phyloP scores from a whole-genome alignment of 2,888 invertebrate species.

The Pyrocoelia pectoralis region DNA sequence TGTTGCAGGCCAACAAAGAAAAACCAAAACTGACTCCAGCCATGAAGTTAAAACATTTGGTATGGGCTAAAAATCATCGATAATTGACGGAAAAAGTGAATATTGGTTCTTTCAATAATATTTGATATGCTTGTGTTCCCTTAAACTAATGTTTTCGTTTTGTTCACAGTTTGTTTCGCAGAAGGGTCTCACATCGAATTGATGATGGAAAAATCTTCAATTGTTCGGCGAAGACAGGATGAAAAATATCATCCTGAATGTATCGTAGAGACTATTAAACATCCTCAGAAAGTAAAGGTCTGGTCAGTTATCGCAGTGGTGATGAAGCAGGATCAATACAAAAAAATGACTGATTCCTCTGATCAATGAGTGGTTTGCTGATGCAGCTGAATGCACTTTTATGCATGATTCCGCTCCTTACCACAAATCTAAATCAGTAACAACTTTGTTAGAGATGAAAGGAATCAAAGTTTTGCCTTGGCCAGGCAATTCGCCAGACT shows the following conservation, averaged over 20 bases:
- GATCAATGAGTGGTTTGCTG: not conserved
- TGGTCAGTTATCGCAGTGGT: slow-evolving; percentile 3
- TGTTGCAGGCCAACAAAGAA: slow-evolving; percentile 30
- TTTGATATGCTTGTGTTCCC: not conserved
- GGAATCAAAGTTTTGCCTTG: not conserved
- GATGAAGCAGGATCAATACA: not conserved
- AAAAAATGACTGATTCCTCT: not conserved
- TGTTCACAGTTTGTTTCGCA: not conserved
- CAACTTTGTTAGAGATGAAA: not conserved
- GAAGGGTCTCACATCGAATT: not conserved
- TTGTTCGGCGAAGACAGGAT: no score
- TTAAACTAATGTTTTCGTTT: slow-evolving; percentile 1
- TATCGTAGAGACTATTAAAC: no score
- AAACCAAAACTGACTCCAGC: slow-evolving; percentile 32
- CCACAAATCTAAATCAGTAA: no score
- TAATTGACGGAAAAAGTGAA: slow-evolving; percentile 6
- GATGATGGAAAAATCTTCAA: no score
- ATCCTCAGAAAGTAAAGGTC: not conserved
- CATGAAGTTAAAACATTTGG: slow-evolving; percentile 22
- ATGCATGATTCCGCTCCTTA: no score
- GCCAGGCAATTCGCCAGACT: no score
- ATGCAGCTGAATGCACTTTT: not conserved
- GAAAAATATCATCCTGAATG: not conserved
- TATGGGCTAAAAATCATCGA: slow-evolving; percentile 12
- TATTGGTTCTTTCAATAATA: not conserved